Percentiles rank a stretch among this genome's conserved stretches.
These are phyloP conservation scores for Pediacus dermestoides DNA, from an alignment of 2,888 invertebrate species.

Conservation along the genomic window DNA sequence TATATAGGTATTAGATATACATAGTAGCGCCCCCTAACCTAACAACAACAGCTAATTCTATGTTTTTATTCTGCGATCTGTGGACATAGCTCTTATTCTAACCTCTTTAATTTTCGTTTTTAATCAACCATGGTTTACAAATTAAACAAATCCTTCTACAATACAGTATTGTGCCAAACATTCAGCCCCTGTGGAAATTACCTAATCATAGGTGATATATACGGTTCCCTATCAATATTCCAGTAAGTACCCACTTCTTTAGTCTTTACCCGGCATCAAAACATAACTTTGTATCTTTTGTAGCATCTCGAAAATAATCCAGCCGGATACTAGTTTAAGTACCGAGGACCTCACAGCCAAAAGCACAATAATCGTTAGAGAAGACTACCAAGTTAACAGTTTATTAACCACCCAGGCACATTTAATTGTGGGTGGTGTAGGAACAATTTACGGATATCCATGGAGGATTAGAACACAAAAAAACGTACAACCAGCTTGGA, in stretches of 20 bases:
- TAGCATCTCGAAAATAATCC: conserved; percentile 61
- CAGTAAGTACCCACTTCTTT: conserved; percentile 58
- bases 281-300: background rate
- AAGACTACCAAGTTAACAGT: conserved; percentile 65
- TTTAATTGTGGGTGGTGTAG: conserved; percentile 70
- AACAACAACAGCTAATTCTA: too few relatives aligned
- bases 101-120: too few relatives aligned
- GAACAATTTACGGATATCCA: conserved; percentile 72
- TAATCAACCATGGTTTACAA: conserved; percentile 42
- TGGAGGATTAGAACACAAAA: conserved; percentile 67
- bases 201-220: conserved; percentile 78
- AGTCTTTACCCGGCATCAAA: background rate
- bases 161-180: conserved; percentile 75
- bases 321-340: conserved; percentile 55
- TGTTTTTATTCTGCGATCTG: too few relatives aligned
- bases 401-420: conserved; percentile 63
- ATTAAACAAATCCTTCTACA: conserved; percentile 64
- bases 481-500: conserved; percentile 65
- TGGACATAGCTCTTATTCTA: too few relatives aligned
- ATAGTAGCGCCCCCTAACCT: too few relatives aligned
- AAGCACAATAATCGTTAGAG: conserved; percentile 59
- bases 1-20: too few relatives aligned
- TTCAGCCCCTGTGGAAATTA: conserved; percentile 82
- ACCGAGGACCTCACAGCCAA: conserved; percentile 61
- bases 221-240: conserved; percentile 78